Base-by-base conservation (phyloP, 2,888 invertebrate genomes). In the Lacanobia oleracea region DNA sequence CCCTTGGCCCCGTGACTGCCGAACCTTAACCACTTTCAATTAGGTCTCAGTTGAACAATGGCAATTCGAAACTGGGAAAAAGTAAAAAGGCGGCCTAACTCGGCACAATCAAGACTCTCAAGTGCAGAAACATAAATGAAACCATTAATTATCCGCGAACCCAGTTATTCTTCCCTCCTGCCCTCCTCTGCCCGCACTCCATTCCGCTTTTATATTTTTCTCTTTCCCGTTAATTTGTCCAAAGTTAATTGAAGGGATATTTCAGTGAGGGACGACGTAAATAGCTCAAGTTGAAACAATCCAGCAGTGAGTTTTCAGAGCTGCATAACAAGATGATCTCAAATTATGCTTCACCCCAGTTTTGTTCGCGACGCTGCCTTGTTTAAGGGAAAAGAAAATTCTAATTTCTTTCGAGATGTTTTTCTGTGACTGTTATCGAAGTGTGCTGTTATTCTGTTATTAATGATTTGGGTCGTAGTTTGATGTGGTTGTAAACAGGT, bases 61-160 rank as follows among this genome's bases (percentile, higher is more conserved):
- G 94, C 91, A 91, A 93, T 94, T 94, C 92, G 90, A 92, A 93
- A 92, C 88, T 92, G 89, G 88, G 88, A 91, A 91, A 91, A 91
- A 91, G 88, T 90, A 89, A 90, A 94, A 94, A 91, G 88, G 91
- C 88, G 86, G 89, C 91, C 91, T 90, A 92, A 92, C 93, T 92
- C 92, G 90, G 92, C 94, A 94, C 94, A 95, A 95, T 95, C 95
- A 93, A 89, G 93, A 89, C 93, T 91, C 91, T 95, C 94, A 94
- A 94, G 93, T 94, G 95, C 95, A 95, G 95, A 94, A 95, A 94
- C 94, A 95, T 94, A 95, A 96, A 96, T 95, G 95, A 94, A 94
- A 94, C 94, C 95, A 95, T 96, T 95, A 95, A 95, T 96, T 96
- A 95, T 95, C 94, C 94, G 91, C 89, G 93, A 93, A 92, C 92